phyloP scores from a whole-genome alignment of 2,113 vertebrate species.

The Oryzias melastigma region DNA sequence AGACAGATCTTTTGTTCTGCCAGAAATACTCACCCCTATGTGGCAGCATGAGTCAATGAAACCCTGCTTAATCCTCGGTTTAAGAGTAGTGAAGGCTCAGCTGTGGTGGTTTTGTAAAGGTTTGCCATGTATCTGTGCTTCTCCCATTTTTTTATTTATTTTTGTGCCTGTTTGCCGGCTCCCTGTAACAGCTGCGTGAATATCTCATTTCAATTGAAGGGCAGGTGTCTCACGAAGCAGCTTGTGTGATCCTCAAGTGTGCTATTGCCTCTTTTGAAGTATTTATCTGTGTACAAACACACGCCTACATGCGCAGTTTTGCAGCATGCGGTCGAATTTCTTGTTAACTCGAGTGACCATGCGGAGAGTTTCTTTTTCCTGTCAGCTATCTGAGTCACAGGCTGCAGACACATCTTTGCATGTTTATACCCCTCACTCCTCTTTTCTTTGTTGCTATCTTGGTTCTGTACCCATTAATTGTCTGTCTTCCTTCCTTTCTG shows the following conservation, averaged over 20 bases:
- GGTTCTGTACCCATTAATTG: slow-evolving; percentile 52
- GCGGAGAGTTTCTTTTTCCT: slow-evolving; percentile 62
- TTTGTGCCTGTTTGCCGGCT: neutral
- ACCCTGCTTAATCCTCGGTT: slow-evolving; percentile 53
- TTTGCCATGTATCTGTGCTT: slow-evolving; percentile 21
- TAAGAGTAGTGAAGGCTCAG: slow-evolving; percentile 30
- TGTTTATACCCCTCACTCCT: slow-evolving; percentile 17
- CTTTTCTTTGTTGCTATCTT: slow-evolving; percentile 42
- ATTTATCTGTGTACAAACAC: slow-evolving; percentile 24
- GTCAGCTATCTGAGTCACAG: slow-evolving; percentile 66
- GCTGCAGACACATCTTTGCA: slow-evolving; percentile 44
- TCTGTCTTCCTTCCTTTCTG: slow-evolving; percentile 57
- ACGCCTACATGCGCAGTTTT: slow-evolving; percentile 7
- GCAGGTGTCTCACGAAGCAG: slow-evolving; percentile 16
- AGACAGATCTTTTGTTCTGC: slow-evolving; percentile 57
- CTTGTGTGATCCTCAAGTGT: slow-evolving; percentile 23
- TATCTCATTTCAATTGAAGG: slow-evolving; percentile 13
- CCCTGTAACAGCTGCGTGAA: slow-evolving; percentile 6
- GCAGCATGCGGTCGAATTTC: slow-evolving; percentile 12
- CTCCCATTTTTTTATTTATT: neutral
- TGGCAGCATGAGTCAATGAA: slow-evolving; percentile 54
- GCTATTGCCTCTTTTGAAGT: slow-evolving; percentile 28
- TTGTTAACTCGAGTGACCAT: slow-evolving; percentile 56
- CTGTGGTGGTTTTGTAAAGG: slow-evolving; percentile 5
- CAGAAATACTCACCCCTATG: slow-evolving; percentile 52